Conservation (phyloP, 2,888 invertebrate genomes). For the Erebia epiphron region DNA sequence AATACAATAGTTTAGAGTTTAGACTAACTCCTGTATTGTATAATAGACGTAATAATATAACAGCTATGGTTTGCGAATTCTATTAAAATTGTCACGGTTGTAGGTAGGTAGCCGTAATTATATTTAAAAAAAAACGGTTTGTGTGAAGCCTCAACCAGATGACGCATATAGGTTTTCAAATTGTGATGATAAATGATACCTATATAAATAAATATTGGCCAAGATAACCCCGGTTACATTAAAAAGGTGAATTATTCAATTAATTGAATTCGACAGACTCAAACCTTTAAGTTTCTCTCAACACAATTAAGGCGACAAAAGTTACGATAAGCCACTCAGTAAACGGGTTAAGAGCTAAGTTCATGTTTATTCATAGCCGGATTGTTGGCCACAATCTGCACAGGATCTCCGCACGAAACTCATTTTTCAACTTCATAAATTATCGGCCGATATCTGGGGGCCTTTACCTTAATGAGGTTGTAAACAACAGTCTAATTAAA, state of each 20-base stretch:
- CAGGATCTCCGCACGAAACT: conserved; percentile 67
- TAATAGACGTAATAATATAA: too few relatives aligned
- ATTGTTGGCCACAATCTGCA: conserved; percentile 48
- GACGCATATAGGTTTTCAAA: too few relatives aligned
- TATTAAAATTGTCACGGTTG: too few relatives aligned
- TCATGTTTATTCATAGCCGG: conserved; percentile 62
- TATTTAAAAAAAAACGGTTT: too few relatives aligned
- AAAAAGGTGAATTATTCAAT: background rate
- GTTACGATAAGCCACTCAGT: conserved; percentile 37
- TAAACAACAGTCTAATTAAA: conserved; percentile 83
- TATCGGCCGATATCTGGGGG: conserved; percentile 75
- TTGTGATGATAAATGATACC: too few relatives aligned
- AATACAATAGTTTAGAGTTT: too few relatives aligned
- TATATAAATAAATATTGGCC: too few relatives aligned
- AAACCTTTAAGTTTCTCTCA: conserved; percentile 31
- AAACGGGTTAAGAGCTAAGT: conserved; percentile 44
- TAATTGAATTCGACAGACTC: conserved; percentile 26
- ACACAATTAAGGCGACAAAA: conserved; percentile 37
- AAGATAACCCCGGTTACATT: too few relatives aligned
- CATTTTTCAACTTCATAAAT: conserved; percentile 80
- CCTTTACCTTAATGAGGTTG: conserved; percentile 77
- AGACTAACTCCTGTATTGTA: too few relatives aligned
- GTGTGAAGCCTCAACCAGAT: too few relatives aligned
- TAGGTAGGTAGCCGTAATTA: too few relatives aligned
- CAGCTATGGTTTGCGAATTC: too few relatives aligned